Evolutionary conservation across 1,140 invertebrate species (phyloP), one percentile per base, ranked within the genome.

Genomic region (Magallana angulata): DNA sequence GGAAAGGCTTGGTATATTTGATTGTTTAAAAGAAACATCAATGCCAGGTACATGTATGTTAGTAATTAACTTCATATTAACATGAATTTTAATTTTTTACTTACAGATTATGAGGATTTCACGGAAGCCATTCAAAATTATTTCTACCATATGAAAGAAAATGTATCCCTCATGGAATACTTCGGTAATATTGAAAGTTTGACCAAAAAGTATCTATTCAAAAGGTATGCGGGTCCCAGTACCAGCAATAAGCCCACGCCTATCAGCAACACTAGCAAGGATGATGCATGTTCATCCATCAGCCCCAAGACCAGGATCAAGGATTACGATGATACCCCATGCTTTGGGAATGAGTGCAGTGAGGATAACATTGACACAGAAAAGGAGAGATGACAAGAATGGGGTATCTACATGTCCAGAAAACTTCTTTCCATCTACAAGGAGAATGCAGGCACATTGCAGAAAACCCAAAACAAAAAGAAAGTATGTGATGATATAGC

Each of bases 101-200:
- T 71, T 71, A 18, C 68, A 71, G 68, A 71, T 16, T 16, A 71
- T 71, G 68, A 71, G 30, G 30, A 71, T n/a, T 71, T 71, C 68
- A 71, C 30, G 30, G 30, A 7, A 7, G 68, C 68, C n/a, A n/a
- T 71, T 7, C 30, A n/a, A 71, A 7, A 71, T 8, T 71, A 18
- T 16, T 71, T 71, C 18, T 24, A 24, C 18, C 18, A 24, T 18
- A 71, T 7, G 16, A 30, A 71, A 9, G 30, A 71, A 18, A n/a
- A n/a, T 16, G 7, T 2, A 71, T 30, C 68, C 7, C 68, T 1
- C 3, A n/a, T 30, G 30, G 14, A 7, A 11, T 71, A 71, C 30
- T 18, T 71, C 14, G 30, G 16, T 71, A 30, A 71, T 71, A 30
- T 71, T 8, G 68, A 7, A 11, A 30, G 30, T 71, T 71, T 71